A percentile compares a stretch with the other conserved stretches of the same genome.
Evolutionary conservation across 1,140 invertebrate genomes (phyloP).

Genomic region (Anthonomus grandis): DNA sequence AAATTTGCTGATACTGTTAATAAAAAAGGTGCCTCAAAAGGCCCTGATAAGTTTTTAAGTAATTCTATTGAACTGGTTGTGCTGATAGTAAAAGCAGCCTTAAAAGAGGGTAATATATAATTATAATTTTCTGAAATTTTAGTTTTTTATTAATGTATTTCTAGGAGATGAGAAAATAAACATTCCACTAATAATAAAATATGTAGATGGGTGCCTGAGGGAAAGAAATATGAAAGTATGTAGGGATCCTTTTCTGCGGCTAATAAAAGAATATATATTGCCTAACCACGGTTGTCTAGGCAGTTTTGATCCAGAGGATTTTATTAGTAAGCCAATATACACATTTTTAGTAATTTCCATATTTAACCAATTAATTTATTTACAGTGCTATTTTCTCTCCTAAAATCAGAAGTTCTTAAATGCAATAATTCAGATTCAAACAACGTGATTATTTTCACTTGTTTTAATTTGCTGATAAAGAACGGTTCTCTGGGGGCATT

Average conservation of each 20-base stretch:
- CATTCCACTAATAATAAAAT: conserved; percentile 26
- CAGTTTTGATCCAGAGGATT: conserved; percentile 24
- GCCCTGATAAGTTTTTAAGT: conserved; percentile 7
- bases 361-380: conserved; percentile 1
- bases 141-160: conserved; percentile 3
- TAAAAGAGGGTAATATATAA: conserved; percentile 16
- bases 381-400: conserved; percentile 25
- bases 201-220: conserved; percentile 29
- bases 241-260: conserved; percentile 24
- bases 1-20: conserved; percentile 18
- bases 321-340: conserved; percentile 23
- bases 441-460: conserved; percentile 26
- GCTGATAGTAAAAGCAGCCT: conserved; percentile 19
- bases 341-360: neutral
- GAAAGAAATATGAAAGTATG: conserved; percentile 29
- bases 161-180: conserved; percentile 19
- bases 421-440: neutral
- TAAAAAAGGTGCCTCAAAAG: conserved; percentile 26
- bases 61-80: conserved; percentile 15
- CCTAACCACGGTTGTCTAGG: conserved; percentile 28
- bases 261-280: conserved; percentile 33
- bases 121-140: neutral
- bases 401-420: conserved; percentile 13
- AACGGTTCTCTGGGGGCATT: conserved; percentile 33
- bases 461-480: conserved; percentile 33